A percentile compares a stretch with the other conserved stretches of the same genome.
phyloP scores from a whole-genome alignment of 2,888 invertebrate species.

The Idaea dimidiata region DNA sequence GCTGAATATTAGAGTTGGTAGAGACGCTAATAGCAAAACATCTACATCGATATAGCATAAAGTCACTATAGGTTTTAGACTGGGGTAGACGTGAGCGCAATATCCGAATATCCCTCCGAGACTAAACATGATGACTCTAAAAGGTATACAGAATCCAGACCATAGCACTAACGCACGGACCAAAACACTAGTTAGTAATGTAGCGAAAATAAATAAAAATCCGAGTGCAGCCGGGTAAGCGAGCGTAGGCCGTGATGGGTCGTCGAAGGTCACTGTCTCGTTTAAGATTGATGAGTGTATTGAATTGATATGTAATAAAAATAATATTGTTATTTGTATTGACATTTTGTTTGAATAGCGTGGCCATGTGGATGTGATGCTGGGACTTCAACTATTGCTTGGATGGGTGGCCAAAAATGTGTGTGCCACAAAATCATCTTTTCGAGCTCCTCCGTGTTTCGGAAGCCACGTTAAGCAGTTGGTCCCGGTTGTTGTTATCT shows the following conservation, averaged over 20 bases:
- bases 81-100: constrained; percentile 52
- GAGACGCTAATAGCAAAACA: constrained; percentile 47
- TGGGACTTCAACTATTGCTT: too few species aligned
- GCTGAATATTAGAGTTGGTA: constrained; percentile 63
- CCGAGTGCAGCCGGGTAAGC: constrained; percentile 55
- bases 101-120: constrained; percentile 62
- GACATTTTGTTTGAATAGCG: constrained; percentile 31
- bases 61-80: constrained; percentile 54
- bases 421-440: too few species aligned
- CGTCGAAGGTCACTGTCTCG: constrained; percentile 26
- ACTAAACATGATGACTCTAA: constrained; percentile 64
- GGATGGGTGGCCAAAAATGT: too few species aligned
- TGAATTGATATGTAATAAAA: constrained; percentile 14
- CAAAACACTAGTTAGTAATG: constrained; percentile 56
- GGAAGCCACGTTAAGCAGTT: too few species aligned
- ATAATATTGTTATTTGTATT: constrained; percentile 13
- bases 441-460: too few species aligned
- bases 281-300: not conserved
- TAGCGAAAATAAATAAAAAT: constrained; percentile 57
- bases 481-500: too few species aligned
- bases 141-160: constrained; percentile 55
- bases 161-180: constrained; percentile 59
- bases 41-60: constrained; percentile 63
- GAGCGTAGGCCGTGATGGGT: constrained; percentile 42
- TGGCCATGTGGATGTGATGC: constrained; percentile 33